A percentile compares a stretch with the other conserved stretches of the same genome.
These are phyloP conservation scores for Sitophilus oryzae DNA, from an alignment of 1,140 invertebrate species.

Conservation along the genomic window DNA sequence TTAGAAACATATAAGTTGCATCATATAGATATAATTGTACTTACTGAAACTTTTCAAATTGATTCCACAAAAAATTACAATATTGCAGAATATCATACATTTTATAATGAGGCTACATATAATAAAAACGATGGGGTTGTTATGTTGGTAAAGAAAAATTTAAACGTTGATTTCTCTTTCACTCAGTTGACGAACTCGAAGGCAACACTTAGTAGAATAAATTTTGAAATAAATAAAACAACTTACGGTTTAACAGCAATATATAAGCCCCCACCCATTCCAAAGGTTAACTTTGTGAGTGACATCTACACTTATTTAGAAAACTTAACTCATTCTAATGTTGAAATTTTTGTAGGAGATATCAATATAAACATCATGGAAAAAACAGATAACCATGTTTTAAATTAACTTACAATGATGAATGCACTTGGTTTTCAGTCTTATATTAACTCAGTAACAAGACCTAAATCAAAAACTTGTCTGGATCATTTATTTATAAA, in stretches of 20 bases:
- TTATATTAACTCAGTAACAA: constrained; percentile 1
- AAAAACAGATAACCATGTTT: no score
- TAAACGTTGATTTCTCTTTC: constrained; percentile 5
- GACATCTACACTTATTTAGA: constrained; percentile 1
- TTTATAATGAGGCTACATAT: not conserved
- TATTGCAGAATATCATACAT: not conserved
- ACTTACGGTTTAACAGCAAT: not conserved
- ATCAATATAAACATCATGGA: no score
- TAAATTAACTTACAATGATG: not conserved
- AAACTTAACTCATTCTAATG: not conserved
- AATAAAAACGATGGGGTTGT: no score
- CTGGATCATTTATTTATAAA: constrained; percentile 3
- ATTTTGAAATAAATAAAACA: constrained; percentile 1
- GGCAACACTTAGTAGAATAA: not conserved
- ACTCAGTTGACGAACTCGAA: not conserved
- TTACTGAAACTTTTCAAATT: not conserved
- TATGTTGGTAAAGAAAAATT: not conserved
- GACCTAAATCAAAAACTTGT: not conserved
- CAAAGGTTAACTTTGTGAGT: not conserved
- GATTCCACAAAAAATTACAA: not conserved
- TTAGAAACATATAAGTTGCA: not conserved
- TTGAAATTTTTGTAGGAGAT: constrained; percentile 1
- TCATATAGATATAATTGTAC: not conserved
- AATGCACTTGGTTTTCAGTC: not conserved
- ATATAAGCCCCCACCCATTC: no score